Conservation (phyloP, 2,797 vertebrate genomes). For the Falco naumanni region DNA sequence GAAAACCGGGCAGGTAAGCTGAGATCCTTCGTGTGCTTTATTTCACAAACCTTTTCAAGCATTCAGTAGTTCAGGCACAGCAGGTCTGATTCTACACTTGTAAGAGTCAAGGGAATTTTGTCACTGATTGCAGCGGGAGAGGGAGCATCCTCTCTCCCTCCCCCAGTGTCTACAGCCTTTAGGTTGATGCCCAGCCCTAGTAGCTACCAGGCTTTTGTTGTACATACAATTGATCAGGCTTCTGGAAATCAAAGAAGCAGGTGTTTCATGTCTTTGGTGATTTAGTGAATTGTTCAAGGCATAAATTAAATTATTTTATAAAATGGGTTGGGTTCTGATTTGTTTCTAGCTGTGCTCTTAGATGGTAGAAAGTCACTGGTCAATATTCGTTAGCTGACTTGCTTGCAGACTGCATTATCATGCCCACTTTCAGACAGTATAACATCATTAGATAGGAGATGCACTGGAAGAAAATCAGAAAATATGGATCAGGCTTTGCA, state of each 20-base stretch:
- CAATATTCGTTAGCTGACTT: background rate
- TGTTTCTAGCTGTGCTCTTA: background rate
- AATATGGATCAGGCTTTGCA: background rate
- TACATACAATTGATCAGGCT: background rate
- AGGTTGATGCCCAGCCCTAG: slow-evolving; percentile 64
- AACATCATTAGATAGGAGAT: background rate
- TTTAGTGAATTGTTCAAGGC: slow-evolving; percentile 9
- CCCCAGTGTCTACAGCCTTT: background rate
- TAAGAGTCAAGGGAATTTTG: background rate
- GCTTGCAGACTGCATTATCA: background rate
- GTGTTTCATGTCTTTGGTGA: background rate
- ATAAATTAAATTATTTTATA: background rate
- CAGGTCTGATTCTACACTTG: background rate
- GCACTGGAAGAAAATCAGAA: background rate
- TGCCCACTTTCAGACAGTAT: background rate
- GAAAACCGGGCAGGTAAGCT: slow-evolving; percentile 80
- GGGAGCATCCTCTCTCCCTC: slow-evolving; percentile 12
- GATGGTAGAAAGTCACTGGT: background rate
- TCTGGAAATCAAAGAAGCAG: background rate
- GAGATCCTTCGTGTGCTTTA: slow-evolving; percentile 66
- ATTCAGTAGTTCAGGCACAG: slow-evolving; percentile 7
- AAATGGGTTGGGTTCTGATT: slow-evolving; percentile 30
- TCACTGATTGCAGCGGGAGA: background rate
- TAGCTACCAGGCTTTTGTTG: slow-evolving; percentile 55
- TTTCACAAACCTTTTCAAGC: slow-evolving; percentile 46